Evolutionary conservation across 2,797 vertebrate genomes (phyloP).

Genomic region (Valencia hispanica): DNA sequence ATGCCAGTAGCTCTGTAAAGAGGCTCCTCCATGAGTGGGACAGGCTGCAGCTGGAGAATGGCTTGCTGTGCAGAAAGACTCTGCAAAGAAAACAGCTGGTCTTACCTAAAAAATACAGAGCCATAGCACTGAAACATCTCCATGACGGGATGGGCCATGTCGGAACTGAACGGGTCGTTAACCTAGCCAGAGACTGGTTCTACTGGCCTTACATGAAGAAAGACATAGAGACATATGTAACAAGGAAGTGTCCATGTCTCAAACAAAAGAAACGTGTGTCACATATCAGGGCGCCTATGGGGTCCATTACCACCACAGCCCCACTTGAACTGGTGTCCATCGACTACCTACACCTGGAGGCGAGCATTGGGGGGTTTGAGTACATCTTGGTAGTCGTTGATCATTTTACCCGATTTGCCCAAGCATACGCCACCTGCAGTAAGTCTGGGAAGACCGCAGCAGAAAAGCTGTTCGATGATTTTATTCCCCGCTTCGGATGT

Average conservation of each 20-base stretch:
- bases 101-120: neutral
- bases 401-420: too few relatives aligned
- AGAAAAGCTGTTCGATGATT: too few relatives aligned
- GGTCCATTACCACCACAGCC: too few relatives aligned
- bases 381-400: too few relatives aligned
- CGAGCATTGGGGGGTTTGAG: too few relatives aligned
- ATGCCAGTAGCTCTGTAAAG: neutral
- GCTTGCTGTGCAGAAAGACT: neutral
- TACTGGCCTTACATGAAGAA: slow-evolving; percentile 1
- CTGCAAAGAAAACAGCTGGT: neutral
- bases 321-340: too few relatives aligned
- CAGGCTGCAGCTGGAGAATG: neutral
- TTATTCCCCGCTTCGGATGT: too few relatives aligned
- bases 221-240: neutral
- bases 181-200: neutral
- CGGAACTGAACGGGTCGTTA: neutral
- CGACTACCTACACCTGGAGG: too few relatives aligned
- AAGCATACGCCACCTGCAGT: too few relatives aligned
- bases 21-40: neutral
- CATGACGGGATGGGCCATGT: neutral
- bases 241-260: neutral
- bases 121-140: neutral
- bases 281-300: neutral
- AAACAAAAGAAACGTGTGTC: neutral
- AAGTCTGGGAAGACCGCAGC: too few relatives aligned